A percentile compares a stretch with the other conserved stretches of the same genome.
Evolutionary conservation across 2,113 vertebrate genomes (phyloP).

Genomic region (Strix aluco): DNA sequence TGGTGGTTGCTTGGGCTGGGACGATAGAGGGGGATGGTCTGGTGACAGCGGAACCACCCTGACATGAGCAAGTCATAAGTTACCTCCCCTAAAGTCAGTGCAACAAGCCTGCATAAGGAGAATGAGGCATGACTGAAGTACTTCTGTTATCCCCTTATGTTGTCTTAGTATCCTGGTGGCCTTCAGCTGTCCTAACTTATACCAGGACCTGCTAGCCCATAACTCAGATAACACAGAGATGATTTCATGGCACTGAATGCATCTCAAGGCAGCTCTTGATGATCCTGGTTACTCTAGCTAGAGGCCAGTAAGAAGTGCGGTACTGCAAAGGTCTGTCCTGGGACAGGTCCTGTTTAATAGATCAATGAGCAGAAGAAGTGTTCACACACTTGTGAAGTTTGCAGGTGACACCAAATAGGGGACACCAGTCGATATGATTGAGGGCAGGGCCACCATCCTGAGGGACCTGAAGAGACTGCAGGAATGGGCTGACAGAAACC

Average conservation of each 20-base stretch:
- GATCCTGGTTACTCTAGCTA: neutral
- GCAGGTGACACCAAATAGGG: neutral
- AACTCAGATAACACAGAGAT: neutral
- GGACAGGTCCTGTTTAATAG: neutral
- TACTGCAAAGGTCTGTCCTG: neutral
- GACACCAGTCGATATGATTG: fast-evolving
- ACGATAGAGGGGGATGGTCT: neutral
- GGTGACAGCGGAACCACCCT: neutral
- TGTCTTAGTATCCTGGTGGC: neutral
- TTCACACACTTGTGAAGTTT: neutral
- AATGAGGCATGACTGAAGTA: neutral
- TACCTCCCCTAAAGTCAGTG: neutral
- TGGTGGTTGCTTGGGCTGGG: neutral
- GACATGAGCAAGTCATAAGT: neutral
- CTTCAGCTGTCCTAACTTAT: neutral
- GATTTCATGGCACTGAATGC: neutral
- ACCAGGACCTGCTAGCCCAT: neutral
- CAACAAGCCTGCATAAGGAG: neutral
- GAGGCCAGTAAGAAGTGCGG: neutral
- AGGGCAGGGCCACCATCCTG: neutral
- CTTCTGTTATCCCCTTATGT: neutral
- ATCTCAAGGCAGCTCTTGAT: neutral
- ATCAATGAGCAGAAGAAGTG: neutral
- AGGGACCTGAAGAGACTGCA: neutral
- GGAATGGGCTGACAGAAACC: neutral